phyloP scores from a whole-genome alignment of 2,797 vertebrate species.

The Spinibarbus caldwelli region DNA sequence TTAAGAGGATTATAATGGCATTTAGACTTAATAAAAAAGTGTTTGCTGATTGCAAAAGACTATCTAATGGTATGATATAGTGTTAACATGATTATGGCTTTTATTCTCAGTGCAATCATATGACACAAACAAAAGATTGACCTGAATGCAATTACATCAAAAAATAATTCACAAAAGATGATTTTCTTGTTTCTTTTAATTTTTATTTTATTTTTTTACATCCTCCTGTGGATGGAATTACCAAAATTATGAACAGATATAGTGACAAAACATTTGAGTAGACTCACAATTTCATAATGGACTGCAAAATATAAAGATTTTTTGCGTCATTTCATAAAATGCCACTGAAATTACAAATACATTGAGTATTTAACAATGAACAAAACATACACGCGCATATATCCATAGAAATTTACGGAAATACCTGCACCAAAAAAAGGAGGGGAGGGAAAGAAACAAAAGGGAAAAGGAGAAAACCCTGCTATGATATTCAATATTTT shows the following conservation, averaged over 20 bases:
- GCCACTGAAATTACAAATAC: conserved; percentile 96
- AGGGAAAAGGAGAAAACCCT: conserved; percentile 86
- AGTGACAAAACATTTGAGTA: conserved; percentile 88
- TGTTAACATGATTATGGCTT: background rate
- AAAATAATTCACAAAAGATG: conserved; percentile 39
- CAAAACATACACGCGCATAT: conserved; percentile 73
- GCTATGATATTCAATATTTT: conserved; percentile 89
- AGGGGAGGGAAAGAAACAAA: conserved; percentile 83
- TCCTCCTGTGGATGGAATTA: conserved; percentile 91
- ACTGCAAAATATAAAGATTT: conserved; percentile 86
- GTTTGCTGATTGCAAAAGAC: conserved; percentile 74
- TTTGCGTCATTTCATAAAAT: conserved; percentile 91
- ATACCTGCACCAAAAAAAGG: conserved; percentile 90
- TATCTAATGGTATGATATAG: background rate
- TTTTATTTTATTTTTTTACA: conserved; percentile 80
- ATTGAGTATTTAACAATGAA: conserved; percentile 92
- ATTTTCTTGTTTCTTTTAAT: conserved; percentile 61
- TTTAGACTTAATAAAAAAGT: conserved; percentile 43
- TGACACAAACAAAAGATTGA: background rate
- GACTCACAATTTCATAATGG: conserved; percentile 89
- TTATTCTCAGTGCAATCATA: background rate
- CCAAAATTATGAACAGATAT: conserved; percentile 91
- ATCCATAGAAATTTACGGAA: conserved; percentile 80
- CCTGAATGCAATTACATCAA: background rate
- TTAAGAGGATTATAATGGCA: conserved; percentile 68